Evolutionary conservation across 1,140 invertebrate genomes (phyloP).

Genomic region (Agrilus planipennis): DNA sequence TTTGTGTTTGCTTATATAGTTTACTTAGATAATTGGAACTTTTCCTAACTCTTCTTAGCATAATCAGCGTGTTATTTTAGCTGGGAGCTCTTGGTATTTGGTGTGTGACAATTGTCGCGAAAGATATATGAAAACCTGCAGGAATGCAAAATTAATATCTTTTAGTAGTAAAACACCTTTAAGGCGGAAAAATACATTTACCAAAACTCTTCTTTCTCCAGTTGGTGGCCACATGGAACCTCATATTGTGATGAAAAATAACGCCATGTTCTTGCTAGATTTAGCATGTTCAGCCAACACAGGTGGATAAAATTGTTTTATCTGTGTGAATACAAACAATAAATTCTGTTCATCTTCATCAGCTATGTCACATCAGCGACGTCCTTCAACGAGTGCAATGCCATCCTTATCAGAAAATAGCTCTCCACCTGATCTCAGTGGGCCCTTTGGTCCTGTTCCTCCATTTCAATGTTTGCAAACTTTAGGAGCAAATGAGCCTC

Average conservation of each 20-base stretch:
- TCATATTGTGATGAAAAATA: conserved; percentile 78
- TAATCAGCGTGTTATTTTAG: too few relatives aligned
- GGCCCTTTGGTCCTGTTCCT: conserved; percentile 48
- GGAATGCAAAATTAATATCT: conserved; percentile 24
- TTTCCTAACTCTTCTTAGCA: too few relatives aligned
- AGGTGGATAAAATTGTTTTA: conserved; percentile 24
- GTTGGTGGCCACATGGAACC: conserved; percentile 39
- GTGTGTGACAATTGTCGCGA: conserved; percentile 82
- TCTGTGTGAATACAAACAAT: conserved; percentile 2
- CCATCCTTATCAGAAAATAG: conserved; percentile 49
- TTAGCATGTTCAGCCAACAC: conserved; percentile 58
- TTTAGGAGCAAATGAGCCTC: conserved; percentile 46
- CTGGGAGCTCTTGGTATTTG: conserved; percentile 79
- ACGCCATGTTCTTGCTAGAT: conserved; percentile 88
- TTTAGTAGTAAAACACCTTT: conserved; percentile 23
- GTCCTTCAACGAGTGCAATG: conserved; percentile 42
- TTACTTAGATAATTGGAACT: too few relatives aligned
- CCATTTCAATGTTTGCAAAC: conserved; percentile 68
- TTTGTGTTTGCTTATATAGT: too few relatives aligned
- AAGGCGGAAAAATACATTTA: conserved; percentile 15
- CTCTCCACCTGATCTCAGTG: conserved; percentile 39
- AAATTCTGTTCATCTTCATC: background rate
- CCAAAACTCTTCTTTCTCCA: conserved; percentile 29
- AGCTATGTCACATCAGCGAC: conserved; percentile 32
- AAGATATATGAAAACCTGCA: conserved; percentile 56